Conservation (phyloP, 2,113 vertebrate genomes). For the Menura novaehollandiae region DNA sequence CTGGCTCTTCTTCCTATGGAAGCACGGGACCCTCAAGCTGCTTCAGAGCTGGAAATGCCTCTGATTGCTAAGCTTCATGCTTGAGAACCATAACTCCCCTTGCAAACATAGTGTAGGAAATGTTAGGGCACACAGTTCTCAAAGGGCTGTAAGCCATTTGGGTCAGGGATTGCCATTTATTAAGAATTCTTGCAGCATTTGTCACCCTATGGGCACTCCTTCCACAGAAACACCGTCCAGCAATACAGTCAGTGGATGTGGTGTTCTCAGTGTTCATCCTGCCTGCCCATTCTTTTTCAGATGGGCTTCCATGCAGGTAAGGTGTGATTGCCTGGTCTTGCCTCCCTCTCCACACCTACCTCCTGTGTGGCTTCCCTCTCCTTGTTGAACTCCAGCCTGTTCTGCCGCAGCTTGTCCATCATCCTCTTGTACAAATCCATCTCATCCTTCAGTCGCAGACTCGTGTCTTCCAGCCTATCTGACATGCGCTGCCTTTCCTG, state of each 20-base stretch:
- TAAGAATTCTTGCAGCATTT: not conserved
- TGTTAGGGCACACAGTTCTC: not conserved
- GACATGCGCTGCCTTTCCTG: conserved; percentile 95
- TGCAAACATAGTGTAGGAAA: not conserved
- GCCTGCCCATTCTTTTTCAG: not conserved
- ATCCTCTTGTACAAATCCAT: conserved; percentile 94
- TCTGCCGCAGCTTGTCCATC: conserved; percentile 95
- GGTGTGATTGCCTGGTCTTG: accelerated
- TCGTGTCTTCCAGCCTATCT: conserved; percentile 89
- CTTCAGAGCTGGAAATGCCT: not conserved
- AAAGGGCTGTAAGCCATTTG: not conserved
- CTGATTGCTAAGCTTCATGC: not conserved
- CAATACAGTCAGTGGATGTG: not conserved
- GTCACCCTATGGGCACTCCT: not conserved
- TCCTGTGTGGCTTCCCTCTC: conserved; percentile 93
- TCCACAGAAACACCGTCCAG: not conserved
- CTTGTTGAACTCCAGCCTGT: conserved; percentile 88
- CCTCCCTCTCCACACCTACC: conserved; percentile 67
- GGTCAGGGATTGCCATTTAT: not conserved
- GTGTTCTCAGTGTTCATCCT: not conserved
- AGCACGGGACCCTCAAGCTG: not conserved
- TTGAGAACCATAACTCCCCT: not conserved
- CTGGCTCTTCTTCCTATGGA: not conserved
- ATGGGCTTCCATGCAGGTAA: not conserved
- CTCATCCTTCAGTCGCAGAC: conserved; percentile 90